Percentiles rank a stretch among this genome's conserved stretches.
Conservation (phyloP, 2,888 invertebrate species). For the Thecocarcelia acutangulata region DNA sequence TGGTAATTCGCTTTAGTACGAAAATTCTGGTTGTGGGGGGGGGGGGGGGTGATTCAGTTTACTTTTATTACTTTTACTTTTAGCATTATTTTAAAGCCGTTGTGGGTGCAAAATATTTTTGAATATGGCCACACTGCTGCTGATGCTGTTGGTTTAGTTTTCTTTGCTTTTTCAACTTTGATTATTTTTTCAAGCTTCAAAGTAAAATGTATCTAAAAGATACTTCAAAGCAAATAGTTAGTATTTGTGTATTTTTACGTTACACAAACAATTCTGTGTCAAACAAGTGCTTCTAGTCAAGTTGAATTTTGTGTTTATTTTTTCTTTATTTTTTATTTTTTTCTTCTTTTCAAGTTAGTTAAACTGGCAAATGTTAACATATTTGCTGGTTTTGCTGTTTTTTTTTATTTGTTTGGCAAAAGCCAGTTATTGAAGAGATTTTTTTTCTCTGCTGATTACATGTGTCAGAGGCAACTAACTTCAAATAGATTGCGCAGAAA, state of each 20-base stretch:
- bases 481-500: not conserved
- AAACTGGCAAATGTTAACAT: conserved; percentile 13
- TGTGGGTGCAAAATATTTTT: too few relatives aligned
- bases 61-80: too few relatives aligned
- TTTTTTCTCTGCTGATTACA: conserved; percentile 9
- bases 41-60: too few relatives aligned
- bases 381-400: not conserved
- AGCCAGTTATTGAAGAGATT: conserved; percentile 16
- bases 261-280: conserved; percentile 29
- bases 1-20: too few relatives aligned
- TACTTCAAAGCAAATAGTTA: not conserved
- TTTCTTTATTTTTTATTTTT: conserved; percentile 3
- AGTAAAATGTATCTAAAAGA: conserved; percentile 27
- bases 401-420: conserved; percentile 17
- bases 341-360: conserved; percentile 14
- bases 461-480: conserved; percentile 9
- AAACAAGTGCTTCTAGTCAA: conserved; percentile 50
- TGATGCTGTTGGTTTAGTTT: not conserved
- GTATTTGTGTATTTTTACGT: conserved; percentile 33
- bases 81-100: too few relatives aligned
- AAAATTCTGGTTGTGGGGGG: too few relatives aligned
- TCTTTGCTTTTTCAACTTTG: conserved; percentile 4
- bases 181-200: not conserved
- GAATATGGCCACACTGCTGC: too few relatives aligned
- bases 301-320: conserved; percentile 42